phyloP scores from a whole-genome alignment of 1,140 invertebrate genomes.

The Diprion similis region DNA sequence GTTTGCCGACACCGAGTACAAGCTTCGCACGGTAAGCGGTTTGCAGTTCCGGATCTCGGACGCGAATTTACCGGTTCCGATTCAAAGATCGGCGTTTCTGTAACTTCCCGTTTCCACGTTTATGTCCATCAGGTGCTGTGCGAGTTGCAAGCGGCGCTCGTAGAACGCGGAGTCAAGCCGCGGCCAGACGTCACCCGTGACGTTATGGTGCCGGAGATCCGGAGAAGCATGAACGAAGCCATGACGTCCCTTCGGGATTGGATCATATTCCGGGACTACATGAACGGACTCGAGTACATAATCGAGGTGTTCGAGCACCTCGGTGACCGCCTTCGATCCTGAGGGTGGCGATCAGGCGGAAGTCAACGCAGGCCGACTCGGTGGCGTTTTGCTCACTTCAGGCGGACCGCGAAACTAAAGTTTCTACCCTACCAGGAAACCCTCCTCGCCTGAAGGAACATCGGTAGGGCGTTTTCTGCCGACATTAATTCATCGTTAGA shows the following conservation, averaged over 20 bases:
- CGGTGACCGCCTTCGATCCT: constrained; percentile 41
- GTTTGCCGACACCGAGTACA: constrained; percentile 66
- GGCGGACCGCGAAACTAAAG: constrained; percentile 10
- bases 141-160: constrained; percentile 65
- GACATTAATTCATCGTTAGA: no score
- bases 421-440: constrained; percentile 24
- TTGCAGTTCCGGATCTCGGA: background rate
- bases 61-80: background rate
- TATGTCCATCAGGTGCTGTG: constrained; percentile 61
- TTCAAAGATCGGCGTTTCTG: background rate
- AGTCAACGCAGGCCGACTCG: constrained; percentile 46
- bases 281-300: constrained; percentile 69
- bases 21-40: constrained; percentile 64
- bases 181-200: constrained; percentile 62
- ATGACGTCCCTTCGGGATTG: constrained; percentile 67
- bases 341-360: constrained; percentile 44
- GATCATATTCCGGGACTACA: constrained; percentile 73
- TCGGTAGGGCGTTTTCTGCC: no score
- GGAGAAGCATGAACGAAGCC: constrained; percentile 57
- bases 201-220: constrained; percentile 64
- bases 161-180: constrained; percentile 60
- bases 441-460: constrained; percentile 27
- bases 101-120: constrained; percentile 27
- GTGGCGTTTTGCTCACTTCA: constrained; percentile 42
- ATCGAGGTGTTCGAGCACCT: constrained; percentile 64